phyloP scores from a whole-genome alignment of 2,888 invertebrate genomes.

The Synanthedon andrenaeformis region DNA sequence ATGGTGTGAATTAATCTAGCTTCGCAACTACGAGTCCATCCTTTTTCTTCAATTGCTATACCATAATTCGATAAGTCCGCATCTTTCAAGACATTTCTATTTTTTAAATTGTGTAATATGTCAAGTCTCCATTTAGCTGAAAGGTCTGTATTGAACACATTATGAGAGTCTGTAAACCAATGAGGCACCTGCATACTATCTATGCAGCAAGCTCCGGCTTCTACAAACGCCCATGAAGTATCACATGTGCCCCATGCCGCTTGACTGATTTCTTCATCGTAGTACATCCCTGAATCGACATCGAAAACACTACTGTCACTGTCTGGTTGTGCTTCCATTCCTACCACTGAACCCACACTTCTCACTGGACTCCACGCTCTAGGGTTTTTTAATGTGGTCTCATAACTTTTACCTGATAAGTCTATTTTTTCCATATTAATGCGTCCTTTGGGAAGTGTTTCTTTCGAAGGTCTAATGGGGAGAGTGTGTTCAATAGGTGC shows the following conservation, averaged over 20 bases:
- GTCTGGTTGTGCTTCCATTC: conserved; percentile 88
- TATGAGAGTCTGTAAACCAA: conserved; percentile 78
- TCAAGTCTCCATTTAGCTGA: conserved; percentile 81
- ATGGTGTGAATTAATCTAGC: conserved; percentile 74
- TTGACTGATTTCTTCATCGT: conserved; percentile 81
- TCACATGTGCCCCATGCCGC: conserved; percentile 85
- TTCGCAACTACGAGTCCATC: conserved; percentile 88
- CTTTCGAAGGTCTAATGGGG: conserved; percentile 60
- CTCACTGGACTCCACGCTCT: conserved; percentile 91
- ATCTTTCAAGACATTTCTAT: conserved; percentile 58
- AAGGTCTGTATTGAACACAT: conserved; percentile 72
- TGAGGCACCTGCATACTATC: conserved; percentile 81
- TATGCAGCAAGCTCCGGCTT: conserved; percentile 82
- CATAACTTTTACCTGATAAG: conserved; percentile 75
- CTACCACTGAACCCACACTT: conserved; percentile 86
- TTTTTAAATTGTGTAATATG: conserved; percentile 77
- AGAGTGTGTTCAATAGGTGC: conserved; percentile 79
- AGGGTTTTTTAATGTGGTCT: conserved; percentile 81
- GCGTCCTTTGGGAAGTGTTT: conserved; percentile 38
- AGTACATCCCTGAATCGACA: conserved; percentile 84
- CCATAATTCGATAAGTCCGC: conserved; percentile 74
- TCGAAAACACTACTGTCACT: conserved; percentile 86
- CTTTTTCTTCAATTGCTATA: conserved; percentile 84
- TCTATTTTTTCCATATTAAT: conserved; percentile 56
- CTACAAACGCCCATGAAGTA: conserved; percentile 83